Evolutionary conservation across 2,888 invertebrate genomes (phyloP), one percentile per base, ranked within the genome.

Genomic region (Alsophila aescularia): DNA sequence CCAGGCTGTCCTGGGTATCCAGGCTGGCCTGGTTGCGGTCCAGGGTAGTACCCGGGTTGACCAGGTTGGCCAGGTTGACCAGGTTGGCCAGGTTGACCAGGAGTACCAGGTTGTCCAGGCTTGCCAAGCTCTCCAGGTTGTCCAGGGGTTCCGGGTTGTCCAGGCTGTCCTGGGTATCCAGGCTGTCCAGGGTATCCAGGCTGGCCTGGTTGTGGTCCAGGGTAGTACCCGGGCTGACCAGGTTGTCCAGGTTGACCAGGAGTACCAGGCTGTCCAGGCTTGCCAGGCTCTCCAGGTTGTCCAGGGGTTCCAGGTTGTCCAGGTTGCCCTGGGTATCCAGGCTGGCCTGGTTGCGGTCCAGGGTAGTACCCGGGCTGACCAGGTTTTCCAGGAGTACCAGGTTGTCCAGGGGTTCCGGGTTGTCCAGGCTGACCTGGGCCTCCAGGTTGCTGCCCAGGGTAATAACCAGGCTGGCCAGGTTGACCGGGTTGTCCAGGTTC

Each of bases 221-320:
- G 67, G 37, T 47, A 60, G 44, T 44, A 47, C 36, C 67, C 66
- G 47, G 50, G 70, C 39, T 14, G 32, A 29, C 41, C 69, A 52
- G 48, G 71, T 57, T 48, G 55, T 35, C 32, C 69, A 44, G 36
- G 49, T 3, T n/a, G 40, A 7, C 15, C 69, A 39, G 63, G 74
- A 0, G 78, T 70, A 15, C 73, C 79, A 16, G 83, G 83, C 53
- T 80, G 77, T 3, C 85, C 85, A 9, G 47, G 47, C 13, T 58
- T n/a, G 4, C 27, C 41, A 5, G 50, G 50, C 1, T 34, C 6
- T 9, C 44, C 52, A 27, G 83, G 83, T 54, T 80, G 77, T 3
- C 85, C 85, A 9, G 47, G 47, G 16, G 57, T n/a, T 1, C 27
- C 41, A 5, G 50, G 50, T 3, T 34, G 10, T 9, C 44, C 52